Base-by-base conservation (phyloP, 2,113 vertebrate species). In the Nothocercus nigrocapillus region DNA sequence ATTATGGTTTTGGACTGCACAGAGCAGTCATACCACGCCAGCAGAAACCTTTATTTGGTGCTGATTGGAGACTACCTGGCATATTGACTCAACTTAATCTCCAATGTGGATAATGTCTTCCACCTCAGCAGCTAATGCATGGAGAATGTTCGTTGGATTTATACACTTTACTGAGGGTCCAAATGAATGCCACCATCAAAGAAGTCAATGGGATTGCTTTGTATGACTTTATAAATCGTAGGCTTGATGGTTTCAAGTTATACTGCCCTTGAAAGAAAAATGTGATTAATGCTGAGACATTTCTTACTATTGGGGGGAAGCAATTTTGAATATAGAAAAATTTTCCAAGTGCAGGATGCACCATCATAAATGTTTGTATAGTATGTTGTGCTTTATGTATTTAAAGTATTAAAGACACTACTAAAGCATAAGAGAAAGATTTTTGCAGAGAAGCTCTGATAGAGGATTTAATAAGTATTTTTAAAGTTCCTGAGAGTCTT, bases 391-490 rank as follows among this genome's bases (percentile, higher is more conserved):
- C 27, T 53, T 54, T 68, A 6, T 36, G 6, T 13, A 32, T 68
- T 79, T 85, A 49, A 78, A 79, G 92, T 61, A 40, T 64, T 90
- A 72, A 94, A 94, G 88, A 4, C 20, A 87, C 10, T 4, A 53
- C 34, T 2, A 1, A 20, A 51, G 19, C 13, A 10, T 61, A 62
- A 54, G 13, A 70, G 53, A 7, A 68, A 61, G 40, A 45, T 13
- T 49, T 88, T 44, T 86, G 3, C 74, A n/a, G 75, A 88, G 28
- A 78, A 76, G 13, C 76, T 69, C 36, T 66, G 1, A 69, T 42
- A 86, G 61, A 38, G 79, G 27, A 84, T 92, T 89, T 90, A 88
- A 75, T 72, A 90, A 75, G 30, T 8, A 25, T 68, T 87, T 88
- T 66, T 34, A 44, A 86, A 94, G 76, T 90, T 79, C 80, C 88